Evolutionary conservation across 2,797 vertebrate species (phyloP).

Genomic region (Thunnus albacares): DNA sequence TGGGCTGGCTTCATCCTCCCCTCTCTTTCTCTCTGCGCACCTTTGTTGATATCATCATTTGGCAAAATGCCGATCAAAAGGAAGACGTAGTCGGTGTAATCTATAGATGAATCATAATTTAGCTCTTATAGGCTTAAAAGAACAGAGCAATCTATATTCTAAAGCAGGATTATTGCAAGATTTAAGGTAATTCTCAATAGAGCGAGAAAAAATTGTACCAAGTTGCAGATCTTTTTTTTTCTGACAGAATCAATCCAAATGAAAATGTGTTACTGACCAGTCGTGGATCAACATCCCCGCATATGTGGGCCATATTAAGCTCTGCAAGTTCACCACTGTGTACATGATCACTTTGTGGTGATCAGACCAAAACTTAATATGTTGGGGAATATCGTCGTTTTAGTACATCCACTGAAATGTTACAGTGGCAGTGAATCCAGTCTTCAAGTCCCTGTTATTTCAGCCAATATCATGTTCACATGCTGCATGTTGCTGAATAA

Average conservation of each 20-base stretch:
- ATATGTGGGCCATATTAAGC: neutral
- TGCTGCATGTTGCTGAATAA: neutral
- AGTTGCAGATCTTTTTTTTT: neutral
- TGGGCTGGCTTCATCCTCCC: conserved; percentile 55
- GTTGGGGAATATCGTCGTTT: neutral
- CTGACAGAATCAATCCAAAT: neutral
- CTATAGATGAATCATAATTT: neutral
- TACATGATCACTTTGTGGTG: neutral
- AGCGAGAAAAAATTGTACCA: neutral
- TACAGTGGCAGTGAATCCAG: too few species aligned
- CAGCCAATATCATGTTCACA: neutral
- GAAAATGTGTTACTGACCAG: neutral
- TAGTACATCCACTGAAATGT: neutral
- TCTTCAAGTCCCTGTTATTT: too few species aligned
- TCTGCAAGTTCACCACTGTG: neutral
- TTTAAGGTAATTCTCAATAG: neutral
- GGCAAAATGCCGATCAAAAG: conserved; percentile 50
- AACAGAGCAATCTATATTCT: neutral
- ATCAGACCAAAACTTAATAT: neutral
- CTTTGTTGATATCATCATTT: conserved; percentile 47
- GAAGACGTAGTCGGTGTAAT: neutral
- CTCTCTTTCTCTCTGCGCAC: conserved; percentile 23
- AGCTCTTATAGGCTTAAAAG: neutral
- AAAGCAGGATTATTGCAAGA: neutral
- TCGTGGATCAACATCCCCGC: too few species aligned